Percentiles rank a stretch among this genome's conserved stretches.
Conservation (phyloP, 2,888 invertebrate genomes). For the Trissoscelio sp. region DNA sequence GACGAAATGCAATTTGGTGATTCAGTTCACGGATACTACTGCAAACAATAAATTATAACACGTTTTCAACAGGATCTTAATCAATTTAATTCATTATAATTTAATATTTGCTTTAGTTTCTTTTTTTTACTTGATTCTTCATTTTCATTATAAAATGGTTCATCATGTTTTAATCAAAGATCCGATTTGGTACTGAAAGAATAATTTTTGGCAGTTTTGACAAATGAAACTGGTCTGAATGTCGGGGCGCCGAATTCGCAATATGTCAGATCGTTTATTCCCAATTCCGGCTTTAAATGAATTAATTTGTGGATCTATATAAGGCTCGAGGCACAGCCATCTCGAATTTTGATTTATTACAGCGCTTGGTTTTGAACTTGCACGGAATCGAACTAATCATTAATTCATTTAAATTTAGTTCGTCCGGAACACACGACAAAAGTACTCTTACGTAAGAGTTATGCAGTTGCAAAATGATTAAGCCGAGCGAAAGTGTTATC, state of each 20-base stretch:
- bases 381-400: constrained; percentile 14
- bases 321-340: constrained; percentile 23
- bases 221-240: constrained; percentile 36
- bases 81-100: too few relatives aligned
- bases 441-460: constrained; percentile 6
- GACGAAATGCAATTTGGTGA: background rate
- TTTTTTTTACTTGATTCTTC: too few relatives aligned
- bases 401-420: constrained; percentile 15
- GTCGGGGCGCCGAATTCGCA: constrained; percentile 27
- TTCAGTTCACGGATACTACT: background rate
- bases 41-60: background rate
- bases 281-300: constrained; percentile 40
- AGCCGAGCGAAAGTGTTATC: constrained; percentile 1
- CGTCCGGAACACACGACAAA: background rate
- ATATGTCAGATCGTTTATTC: constrained; percentile 44
- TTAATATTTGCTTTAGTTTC: too few relatives aligned
- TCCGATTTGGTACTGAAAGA: background rate
- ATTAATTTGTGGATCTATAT: constrained; percentile 31
- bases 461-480: constrained; percentile 3
- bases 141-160: background rate
- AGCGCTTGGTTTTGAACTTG: constrained; percentile 29
- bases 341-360: constrained; percentile 40
- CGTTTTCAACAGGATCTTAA: background rate
- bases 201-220: constrained; percentile 17
- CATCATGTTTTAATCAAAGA: too few relatives aligned